Conservation (phyloP, 1,140 invertebrate species). For the Macrobrachium nipponense region DNA sequence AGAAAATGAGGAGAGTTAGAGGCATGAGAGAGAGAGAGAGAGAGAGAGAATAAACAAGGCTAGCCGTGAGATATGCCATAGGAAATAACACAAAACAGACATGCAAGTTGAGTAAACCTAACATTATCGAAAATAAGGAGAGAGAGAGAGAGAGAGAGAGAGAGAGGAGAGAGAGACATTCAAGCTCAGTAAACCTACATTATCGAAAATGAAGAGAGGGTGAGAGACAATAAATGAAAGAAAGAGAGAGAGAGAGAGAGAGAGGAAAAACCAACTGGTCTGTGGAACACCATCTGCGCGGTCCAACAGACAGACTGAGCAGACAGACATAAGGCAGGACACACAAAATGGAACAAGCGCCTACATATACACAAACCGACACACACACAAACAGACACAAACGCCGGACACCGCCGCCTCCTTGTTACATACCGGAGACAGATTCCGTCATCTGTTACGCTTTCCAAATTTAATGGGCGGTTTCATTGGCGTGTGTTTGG, state of each 20-base stretch:
- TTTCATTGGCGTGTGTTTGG: not conserved
- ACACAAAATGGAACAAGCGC: not conserved
- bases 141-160: not conserved
- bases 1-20: not conserved
- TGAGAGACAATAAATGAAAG: not conserved
- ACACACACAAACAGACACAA: slow-evolving; percentile 28
- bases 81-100: not conserved
- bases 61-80: not conserved
- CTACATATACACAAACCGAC: slow-evolving; percentile 6
- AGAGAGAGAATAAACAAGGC: not conserved
- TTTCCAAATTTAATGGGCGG: not conserved
- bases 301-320: too few relatives aligned
- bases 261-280: not conserved
- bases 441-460: too few relatives aligned
- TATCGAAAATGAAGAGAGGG: not conserved
- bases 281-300: not conserved
- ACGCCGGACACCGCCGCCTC: too few relatives aligned
- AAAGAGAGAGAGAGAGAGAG: not conserved
- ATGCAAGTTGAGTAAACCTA: not conserved
- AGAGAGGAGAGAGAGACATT: not conserved
- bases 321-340: too few relatives aligned
- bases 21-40: slow-evolving; percentile 2
- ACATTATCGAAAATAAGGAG: not conserved
- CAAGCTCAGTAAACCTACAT: not conserved
- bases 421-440: too few relatives aligned